These are phyloP conservation scores for Knipowitschia caucasica DNA, from an alignment of 2,797 vertebrate genomes.

Conservation along the genomic window DNA sequence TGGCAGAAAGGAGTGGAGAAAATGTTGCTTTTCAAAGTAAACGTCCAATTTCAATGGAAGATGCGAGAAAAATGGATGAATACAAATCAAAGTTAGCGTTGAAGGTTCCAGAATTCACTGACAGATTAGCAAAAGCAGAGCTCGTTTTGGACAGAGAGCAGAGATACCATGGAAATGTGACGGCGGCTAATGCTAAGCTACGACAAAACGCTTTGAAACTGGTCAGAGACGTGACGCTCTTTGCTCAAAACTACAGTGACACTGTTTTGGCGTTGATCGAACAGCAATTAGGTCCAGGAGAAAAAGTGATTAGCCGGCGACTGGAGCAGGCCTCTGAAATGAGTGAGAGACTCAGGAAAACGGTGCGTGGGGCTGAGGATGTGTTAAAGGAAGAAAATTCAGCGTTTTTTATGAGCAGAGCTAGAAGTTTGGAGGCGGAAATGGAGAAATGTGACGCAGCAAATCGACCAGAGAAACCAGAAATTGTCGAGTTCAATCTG, in stretches of 20 bases:
- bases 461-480: constrained; percentile 15
- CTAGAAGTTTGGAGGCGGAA: constrained; percentile 48
- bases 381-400: constrained; percentile 56
- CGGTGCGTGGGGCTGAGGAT: constrained; percentile 47
- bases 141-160: constrained; percentile 46
- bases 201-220: constrained; percentile 47
- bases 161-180: constrained; percentile 45
- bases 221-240: constrained; percentile 53
- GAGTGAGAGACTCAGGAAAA: constrained; percentile 51
- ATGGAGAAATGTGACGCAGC: constrained; percentile 41
- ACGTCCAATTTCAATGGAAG: constrained; percentile 21
- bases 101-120: constrained; percentile 56
- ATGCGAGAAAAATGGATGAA: constrained; percentile 32
- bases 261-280: constrained; percentile 63
- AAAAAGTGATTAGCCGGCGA: constrained; percentile 33
- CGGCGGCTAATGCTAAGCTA: constrained; percentile 43
- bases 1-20: neutral
- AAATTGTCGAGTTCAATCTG: constrained; percentile 29
- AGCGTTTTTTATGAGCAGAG: constrained; percentile 31
- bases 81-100: constrained; percentile 55
- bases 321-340: constrained; percentile 46
- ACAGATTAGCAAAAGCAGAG: constrained; percentile 59
- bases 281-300: constrained; percentile 55
- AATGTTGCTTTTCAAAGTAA: constrained; percentile 22
- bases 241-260: constrained; percentile 40